Percentiles rank a stretch among this genome's conserved stretches.
Conservation (phyloP, 2,797 vertebrate genomes). For the Sternotherus odoratus region DNA sequence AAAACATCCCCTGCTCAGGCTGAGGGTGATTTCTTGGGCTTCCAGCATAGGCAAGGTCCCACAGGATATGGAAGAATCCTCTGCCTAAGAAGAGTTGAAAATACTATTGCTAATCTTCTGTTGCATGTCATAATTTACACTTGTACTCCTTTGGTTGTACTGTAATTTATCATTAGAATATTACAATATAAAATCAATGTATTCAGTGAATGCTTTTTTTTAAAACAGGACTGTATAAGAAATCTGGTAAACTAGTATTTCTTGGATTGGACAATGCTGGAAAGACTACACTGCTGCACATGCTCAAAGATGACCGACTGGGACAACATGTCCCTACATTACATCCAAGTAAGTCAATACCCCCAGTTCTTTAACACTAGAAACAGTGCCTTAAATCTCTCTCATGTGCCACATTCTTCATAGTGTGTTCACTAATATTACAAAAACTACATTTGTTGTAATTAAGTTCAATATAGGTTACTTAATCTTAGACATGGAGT, state of each 20-base stretch:
- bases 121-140: not conserved
- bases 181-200: not conserved
- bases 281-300: constrained; percentile 97
- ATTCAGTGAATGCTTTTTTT: constrained; percentile 61
- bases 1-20: not conserved
- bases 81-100: not conserved
- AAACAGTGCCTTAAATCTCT: not conserved
- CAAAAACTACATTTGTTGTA: not conserved
- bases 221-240: constrained; percentile 94
- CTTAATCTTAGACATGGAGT: not conserved
- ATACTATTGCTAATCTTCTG: not conserved
- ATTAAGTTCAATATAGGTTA: not conserved
- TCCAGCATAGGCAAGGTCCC: not conserved
- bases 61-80: not conserved
- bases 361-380: not conserved
- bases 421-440: not conserved
- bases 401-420: not conserved
- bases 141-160: not conserved
- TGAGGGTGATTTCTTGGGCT: not conserved
- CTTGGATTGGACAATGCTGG: constrained; percentile 99
- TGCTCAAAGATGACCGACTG: constrained; percentile 99
- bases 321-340: constrained; percentile 97
- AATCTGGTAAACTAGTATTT: constrained; percentile 98
- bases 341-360: constrained; percentile 93
- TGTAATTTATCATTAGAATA: not conserved